Percentiles rank a stretch among this genome's conserved stretches.
These are phyloP conservation scores for Leptocoma aspasia DNA, from an alignment of 2,113 vertebrate genomes.

Conservation along the genomic window DNA sequence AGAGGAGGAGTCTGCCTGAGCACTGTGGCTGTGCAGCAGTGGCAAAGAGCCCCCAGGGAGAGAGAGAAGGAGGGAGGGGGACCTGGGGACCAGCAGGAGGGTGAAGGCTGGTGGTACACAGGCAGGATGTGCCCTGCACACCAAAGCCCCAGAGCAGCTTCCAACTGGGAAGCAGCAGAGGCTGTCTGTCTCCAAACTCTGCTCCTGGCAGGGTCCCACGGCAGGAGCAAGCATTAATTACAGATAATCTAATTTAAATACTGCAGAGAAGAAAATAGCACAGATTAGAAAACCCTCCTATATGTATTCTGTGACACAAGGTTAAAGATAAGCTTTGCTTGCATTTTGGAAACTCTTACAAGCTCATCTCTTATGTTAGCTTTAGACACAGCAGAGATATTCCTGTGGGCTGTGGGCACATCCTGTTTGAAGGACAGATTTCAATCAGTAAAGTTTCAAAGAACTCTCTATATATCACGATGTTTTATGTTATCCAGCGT, in stretches of 20 bases:
- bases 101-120: background rate
- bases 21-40: background rate
- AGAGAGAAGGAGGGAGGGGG: background rate
- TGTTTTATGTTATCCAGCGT: background rate
- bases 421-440: background rate
- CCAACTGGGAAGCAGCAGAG: fast-evolving
- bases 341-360: background rate
- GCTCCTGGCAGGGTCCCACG: background rate
- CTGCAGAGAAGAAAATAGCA: background rate
- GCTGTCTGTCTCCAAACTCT: background rate
- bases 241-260: background rate
- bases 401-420: background rate
- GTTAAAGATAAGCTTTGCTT: background rate
- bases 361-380: background rate
- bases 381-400: background rate
- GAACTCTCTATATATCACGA: background rate
- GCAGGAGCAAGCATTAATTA: background rate
- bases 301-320: background rate
- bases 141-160: background rate
- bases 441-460: background rate
- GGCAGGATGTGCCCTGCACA: background rate
- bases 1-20: background rate
- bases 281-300: background rate
- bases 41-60: background rate
- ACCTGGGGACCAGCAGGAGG: background rate